Evolutionary conservation across 1,140 invertebrate genomes (phyloP), one percentile per base, ranked within the genome.

Genomic region (Lepeophtheirus salmonis): DNA sequence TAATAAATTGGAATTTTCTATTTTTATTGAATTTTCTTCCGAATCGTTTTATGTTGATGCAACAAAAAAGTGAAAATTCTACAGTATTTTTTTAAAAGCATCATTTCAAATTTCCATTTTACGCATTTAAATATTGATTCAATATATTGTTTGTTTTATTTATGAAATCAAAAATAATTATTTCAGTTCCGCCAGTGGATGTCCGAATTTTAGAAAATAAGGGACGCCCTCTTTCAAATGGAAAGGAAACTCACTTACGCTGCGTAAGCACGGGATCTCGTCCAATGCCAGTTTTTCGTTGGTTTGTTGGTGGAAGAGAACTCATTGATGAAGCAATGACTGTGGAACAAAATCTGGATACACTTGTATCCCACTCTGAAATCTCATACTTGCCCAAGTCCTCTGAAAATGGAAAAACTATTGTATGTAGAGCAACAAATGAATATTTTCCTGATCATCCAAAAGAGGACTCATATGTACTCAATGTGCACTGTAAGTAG

Each of bases 401-500:
- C 2, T 21, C 21, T 17, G 3, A 57, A 3, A 24, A 57, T 41
- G 55, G 55, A 14, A 57, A 57, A 57, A 17, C 20, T 10, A 13
- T 57, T 18, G n/a, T 20, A 1, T 57, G 55, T 18, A 50, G 26
- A 21, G 55, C 55, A 14, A 26, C 55, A 20, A 57, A 41, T 23
- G 55, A 57, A 41, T 57, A 57, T 41, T 57, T 57, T n/a, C 55
- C 55, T 2, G 22, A 57, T 3, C 22, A 26, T 10, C 22, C 21
- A 12, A 30, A 26, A n/a, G 55, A 57, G 21, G 25, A 26, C 16
- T 21, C 20, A 2, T 57, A 57, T 25, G 25, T 41, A 14, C 21
- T 57, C 16, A 57, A 57, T 41, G 55, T 57, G n/a, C 55, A 57
- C 16, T 57, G 55, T 57, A 57, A 57, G 55, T 57, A 17, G 24